These are phyloP conservation scores for Ictidomys tridecemlineatus DNA, from an alignment of 2,113 vertebrate genomes.

Conservation along the genomic window DNA sequence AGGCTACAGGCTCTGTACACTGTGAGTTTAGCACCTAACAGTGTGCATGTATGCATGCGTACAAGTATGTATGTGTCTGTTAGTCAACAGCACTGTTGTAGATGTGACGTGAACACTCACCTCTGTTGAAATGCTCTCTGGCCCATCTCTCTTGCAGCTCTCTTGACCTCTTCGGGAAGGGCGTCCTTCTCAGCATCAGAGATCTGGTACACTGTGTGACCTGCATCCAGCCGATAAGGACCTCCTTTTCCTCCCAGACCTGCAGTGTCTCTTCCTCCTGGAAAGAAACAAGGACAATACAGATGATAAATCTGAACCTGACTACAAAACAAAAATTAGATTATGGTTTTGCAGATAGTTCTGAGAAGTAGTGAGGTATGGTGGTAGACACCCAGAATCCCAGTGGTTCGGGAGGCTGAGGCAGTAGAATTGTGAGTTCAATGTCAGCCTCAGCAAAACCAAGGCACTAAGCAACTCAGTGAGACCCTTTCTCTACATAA, in stretches of 20 bases:
- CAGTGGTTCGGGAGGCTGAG: no score
- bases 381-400: no score
- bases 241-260: slow-evolving; percentile 97
- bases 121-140: slow-evolving; percentile 96
- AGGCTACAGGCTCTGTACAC: neutral
- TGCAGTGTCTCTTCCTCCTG: slow-evolving; percentile 98
- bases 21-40: neutral
- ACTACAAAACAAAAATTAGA: neutral
- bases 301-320: neutral
- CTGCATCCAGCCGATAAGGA: slow-evolving; percentile 96
- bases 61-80: no score
- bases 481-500: no score
- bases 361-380: neutral
- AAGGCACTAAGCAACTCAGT: no score
- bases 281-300: neutral
- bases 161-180: slow-evolving; percentile 95
- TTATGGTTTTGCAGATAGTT: neutral
- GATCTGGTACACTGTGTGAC: slow-evolving; percentile 95
- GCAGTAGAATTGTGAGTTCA: no score
- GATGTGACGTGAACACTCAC: slow-evolving; percentile 76
- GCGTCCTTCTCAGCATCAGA: slow-evolving; percentile 97
- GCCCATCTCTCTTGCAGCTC: slow-evolving; percentile 95
- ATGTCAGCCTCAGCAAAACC: no score
- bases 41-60: neutral
- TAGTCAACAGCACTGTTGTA: neutral